Percentiles rank a stretch among this genome's conserved stretches.
Conservation (phyloP, 2,113 vertebrate species). For the Syngnathus scovelli region DNA sequence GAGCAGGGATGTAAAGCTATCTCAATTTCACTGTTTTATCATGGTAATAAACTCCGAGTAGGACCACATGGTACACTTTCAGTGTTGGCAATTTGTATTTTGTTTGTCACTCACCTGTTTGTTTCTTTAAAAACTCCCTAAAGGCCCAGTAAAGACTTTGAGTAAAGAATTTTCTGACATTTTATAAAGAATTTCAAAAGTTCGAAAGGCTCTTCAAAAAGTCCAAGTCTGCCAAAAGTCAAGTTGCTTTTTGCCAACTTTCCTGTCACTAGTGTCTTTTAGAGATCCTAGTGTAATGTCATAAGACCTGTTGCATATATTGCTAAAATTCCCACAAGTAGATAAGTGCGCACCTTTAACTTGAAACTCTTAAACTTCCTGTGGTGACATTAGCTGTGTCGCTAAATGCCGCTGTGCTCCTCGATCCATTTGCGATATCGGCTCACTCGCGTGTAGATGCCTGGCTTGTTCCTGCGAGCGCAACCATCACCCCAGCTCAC, state of each 20-base stretch:
- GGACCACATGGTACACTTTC: too few species aligned
- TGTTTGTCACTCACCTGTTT: too few species aligned
- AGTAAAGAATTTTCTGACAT: too few species aligned
- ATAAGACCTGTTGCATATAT: neutral
- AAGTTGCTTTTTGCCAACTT: neutral
- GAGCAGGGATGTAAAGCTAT: too few species aligned
- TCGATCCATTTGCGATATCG: constrained; percentile 78
- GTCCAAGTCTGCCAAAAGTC: neutral
- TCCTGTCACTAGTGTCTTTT: neutral
- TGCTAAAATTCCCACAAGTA: neutral
- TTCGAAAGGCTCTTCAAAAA: neutral
- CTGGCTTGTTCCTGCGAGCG: constrained; percentile 75
- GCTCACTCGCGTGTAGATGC: constrained; percentile 79
- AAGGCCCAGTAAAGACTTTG: neutral
- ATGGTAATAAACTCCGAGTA: too few species aligned
- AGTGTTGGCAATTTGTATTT: too few species aligned
- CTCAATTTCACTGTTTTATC: too few species aligned
- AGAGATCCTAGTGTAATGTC: neutral
- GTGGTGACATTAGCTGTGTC: neutral
- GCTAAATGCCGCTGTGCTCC: constrained; percentile 43
- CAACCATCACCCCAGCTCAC: constrained; percentile 90
- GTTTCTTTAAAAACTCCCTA: neutral
- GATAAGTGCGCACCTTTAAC: neutral
- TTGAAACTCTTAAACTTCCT: neutral
- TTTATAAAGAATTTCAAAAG: neutral